Conservation (phyloP, 2,888 invertebrate species). For the Neoscelio sp. region DNA sequence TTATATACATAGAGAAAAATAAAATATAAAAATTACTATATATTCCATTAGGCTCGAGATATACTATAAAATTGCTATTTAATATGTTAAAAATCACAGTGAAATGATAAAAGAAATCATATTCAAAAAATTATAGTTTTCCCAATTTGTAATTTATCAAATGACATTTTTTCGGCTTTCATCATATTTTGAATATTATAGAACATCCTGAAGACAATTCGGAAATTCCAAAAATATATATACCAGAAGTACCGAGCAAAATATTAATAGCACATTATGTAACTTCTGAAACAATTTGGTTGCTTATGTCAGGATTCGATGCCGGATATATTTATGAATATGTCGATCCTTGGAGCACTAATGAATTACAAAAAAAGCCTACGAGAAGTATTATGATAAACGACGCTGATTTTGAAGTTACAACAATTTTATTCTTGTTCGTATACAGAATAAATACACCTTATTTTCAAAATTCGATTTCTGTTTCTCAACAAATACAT, state of each 20-base stretch:
- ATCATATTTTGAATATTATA: background rate
- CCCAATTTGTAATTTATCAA: too few relatives aligned
- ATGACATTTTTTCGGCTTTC: background rate
- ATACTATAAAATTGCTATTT: too few relatives aligned
- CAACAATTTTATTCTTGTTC: constrained; percentile 85
- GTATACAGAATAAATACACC: too few relatives aligned
- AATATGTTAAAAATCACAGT: too few relatives aligned
- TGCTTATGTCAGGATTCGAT: constrained; percentile 87
- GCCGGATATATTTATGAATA: constrained; percentile 88
- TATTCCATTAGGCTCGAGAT: too few relatives aligned
- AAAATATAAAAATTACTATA: too few relatives aligned
- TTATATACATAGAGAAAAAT: background rate
- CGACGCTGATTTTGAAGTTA: constrained; percentile 85
- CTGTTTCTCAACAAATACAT: background rate
- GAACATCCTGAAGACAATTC: constrained; percentile 84
- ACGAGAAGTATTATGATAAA: constrained; percentile 83
- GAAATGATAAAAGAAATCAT: too few relatives aligned
- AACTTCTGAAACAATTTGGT: constrained; percentile 84
- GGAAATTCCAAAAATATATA: constrained; percentile 83
- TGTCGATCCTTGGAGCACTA: constrained; percentile 67
- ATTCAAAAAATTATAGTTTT: too few relatives aligned
- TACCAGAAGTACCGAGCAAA: constrained; percentile 85
- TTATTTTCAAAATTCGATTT: too few relatives aligned
- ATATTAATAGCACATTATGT: constrained; percentile 86
- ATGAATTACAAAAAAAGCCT: constrained; percentile 82